Base-by-base conservation (phyloP, 2,888 invertebrate species). In the Catotricha subobsoleta region DNA sequence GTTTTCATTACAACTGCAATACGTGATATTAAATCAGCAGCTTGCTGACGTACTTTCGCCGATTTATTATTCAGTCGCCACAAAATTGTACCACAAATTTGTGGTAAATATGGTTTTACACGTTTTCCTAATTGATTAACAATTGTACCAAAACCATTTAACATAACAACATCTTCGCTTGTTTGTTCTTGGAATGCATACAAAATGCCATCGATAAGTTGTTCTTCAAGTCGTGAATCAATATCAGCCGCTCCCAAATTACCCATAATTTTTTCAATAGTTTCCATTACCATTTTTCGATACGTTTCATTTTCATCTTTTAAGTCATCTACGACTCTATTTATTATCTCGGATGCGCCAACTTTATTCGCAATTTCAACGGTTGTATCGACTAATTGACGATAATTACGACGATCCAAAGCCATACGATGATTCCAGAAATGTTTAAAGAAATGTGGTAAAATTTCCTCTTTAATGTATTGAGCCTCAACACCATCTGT, bases 391-490 rank as follows among this genome's bases (percentile, higher is more conserved):
- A 99, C 98, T 42, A 99, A 70, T 68, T 94, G 94, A 48, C 94
- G 71, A 58, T 99, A 98, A 62, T 99, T 99, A 46, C 98, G 74
- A 39, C 97, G 73, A 63, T 99, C 98, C 45, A 98, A 67, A 2
- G 98, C 98, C 98, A 99, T 99, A 48, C 98, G 76, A 59, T 98
- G 98, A 60, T 98, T 99, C 98, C 98, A 99, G 66, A 99, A 99
- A 64, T 95, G 91, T 64, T 92, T 94, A 67, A 97, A 97, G 66
- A 95, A 97, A 54, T 94, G 92, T 1, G 95, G 95, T 50, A 97
- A 67, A 52, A 99, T 98, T 60, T 99, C 98, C 53, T 97, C 95
- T 66, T 97, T 95, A 50, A 99, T 99, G 56, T 99, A 99, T 56
- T 94, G 91, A 0, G 98, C 80, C 61, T 98, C 98, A 40, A 99